A percentile compares a stretch with the other conserved stretches of the same genome.
phyloP scores from a whole-genome alignment of 1,140 invertebrate species.

The Zaprionus capensis region DNA sequence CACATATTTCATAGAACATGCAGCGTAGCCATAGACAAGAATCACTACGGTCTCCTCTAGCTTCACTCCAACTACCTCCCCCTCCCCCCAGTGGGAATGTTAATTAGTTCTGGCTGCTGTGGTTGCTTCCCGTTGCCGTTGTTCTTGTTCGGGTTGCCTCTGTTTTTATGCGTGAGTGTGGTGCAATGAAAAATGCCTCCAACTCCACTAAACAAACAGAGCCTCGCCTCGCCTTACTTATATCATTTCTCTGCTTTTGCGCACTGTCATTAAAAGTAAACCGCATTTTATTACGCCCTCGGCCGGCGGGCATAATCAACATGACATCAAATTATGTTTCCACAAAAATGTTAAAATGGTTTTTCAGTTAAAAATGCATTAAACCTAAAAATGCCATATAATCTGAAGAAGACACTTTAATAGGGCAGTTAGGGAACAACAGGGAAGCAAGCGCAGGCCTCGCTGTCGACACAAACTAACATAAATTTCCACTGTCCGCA shows the following conservation, averaged over 20 bases:
- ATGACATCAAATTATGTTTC: constrained; percentile 44
- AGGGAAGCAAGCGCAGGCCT: background rate
- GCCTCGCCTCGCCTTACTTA: constrained; percentile 11
- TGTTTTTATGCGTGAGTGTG: constrained; percentile 24
- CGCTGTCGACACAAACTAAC: constrained; percentile 14
- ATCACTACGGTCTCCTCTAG: background rate
- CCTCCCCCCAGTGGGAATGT: constrained; percentile 26
- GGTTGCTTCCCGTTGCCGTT: constrained; percentile 8
- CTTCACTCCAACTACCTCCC: too few species aligned
- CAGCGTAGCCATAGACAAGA: constrained; percentile 13
- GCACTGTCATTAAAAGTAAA: constrained; percentile 36
- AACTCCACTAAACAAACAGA: background rate
- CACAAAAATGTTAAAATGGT: constrained; percentile 21
- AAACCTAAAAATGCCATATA: constrained; percentile 13
- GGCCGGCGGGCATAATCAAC: constrained; percentile 29
- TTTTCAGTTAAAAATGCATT: constrained; percentile 44
- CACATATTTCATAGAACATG: constrained; percentile 46
- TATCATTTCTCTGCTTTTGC: constrained; percentile 33
- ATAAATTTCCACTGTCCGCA: constrained; percentile 21
- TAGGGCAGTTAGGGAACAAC: constrained; percentile 9
- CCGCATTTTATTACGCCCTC: constrained; percentile 35
- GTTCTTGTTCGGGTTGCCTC: background rate
- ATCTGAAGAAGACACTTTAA: constrained; percentile 34
- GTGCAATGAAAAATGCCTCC: constrained; percentile 30
- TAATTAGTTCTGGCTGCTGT: constrained; percentile 48